Evolutionary conservation across 2,888 invertebrate species (phyloP), one percentile per base, ranked within the genome.

Genomic region (Drosophila tanythrix): DNA sequence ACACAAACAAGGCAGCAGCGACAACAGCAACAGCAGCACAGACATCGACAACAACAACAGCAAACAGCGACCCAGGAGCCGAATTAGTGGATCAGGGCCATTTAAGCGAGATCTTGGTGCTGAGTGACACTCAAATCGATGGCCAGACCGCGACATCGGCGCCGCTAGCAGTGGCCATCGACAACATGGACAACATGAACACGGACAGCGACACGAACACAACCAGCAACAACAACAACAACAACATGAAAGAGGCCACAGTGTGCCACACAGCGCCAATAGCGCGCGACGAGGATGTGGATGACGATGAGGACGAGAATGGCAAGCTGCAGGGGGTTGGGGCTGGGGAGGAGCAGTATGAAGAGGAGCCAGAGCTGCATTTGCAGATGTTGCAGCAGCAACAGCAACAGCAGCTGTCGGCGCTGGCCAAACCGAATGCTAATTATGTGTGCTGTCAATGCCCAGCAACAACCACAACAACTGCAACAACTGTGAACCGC

Each of bases 41-140:
- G 46, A 46, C 46, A 69, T 33, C 68, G 68, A 35, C 68, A 69
- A 46, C 76, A 29, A 46, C 63, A 63, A 21, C 78, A 61, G 46
- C 50, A 60, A 25, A 46, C 70, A 63, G 13, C 68, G 78, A 74
- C 70, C 66, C 78, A 72, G 81, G 66, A 79, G 79, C 70, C 53
- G 84, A 84, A 77, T 84, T 85, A 77, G 85, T 77, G 74, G 81
- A 76, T 76, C 79, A 79, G 79, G 81, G 81, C 81, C 76, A 84
- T 80, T 83, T 80, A 74, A 83, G 83, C 79, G 91, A 90, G 80
- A 84, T 91, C 86, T 85, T 85, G 85, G 90, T 91, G 74, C 83
- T 88, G 84, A 90, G 90, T 88, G 90, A 90, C 90, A 88, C 88
- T 74, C 84, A 89, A 88, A 88, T 89, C 88, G 89, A 86, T 88